Conservation (phyloP, 2,888 invertebrate genomes). For the Terebella lapidaria region DNA sequence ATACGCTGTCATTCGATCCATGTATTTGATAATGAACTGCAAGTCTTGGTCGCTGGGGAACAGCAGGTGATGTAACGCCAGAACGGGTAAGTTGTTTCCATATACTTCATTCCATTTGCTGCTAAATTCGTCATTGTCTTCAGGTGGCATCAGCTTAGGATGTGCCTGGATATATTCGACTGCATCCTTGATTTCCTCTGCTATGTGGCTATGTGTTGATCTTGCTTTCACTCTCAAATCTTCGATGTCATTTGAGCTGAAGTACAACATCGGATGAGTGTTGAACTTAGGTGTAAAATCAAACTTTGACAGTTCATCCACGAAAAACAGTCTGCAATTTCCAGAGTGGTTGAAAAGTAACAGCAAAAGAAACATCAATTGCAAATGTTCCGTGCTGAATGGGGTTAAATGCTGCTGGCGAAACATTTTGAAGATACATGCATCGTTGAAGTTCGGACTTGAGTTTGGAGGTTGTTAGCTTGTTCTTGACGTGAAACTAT, state of each 20-base stretch:
- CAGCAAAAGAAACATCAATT: no score
- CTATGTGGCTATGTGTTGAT: not conserved
- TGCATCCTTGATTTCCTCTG: not conserved
- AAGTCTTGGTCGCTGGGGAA: not conserved
- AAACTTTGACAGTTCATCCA: not conserved
- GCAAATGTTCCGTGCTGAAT: no score
- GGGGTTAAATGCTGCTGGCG: no score
- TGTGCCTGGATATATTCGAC: not conserved
- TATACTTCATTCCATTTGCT: constrained; percentile 7
- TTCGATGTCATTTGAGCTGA: not conserved
- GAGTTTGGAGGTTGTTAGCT: no score
- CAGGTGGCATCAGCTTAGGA: constrained; percentile 1
- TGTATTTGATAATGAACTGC: not conserved
- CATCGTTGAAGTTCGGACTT: no score
- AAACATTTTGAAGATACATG: no score
- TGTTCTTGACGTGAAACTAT: no score
- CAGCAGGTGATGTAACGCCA: constrained; percentile 5
- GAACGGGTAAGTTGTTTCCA: constrained; percentile 10
- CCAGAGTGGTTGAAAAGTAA: no score
- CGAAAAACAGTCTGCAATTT: no score
- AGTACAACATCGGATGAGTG: constrained; percentile 5
- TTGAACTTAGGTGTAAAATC: not conserved
- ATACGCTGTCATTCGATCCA: constrained; percentile 7
- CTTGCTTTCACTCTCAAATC: not conserved
- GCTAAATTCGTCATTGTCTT: not conserved